Base-by-base conservation (phyloP, 2,888 invertebrate genomes). In the Ellobium chinense region DNA sequence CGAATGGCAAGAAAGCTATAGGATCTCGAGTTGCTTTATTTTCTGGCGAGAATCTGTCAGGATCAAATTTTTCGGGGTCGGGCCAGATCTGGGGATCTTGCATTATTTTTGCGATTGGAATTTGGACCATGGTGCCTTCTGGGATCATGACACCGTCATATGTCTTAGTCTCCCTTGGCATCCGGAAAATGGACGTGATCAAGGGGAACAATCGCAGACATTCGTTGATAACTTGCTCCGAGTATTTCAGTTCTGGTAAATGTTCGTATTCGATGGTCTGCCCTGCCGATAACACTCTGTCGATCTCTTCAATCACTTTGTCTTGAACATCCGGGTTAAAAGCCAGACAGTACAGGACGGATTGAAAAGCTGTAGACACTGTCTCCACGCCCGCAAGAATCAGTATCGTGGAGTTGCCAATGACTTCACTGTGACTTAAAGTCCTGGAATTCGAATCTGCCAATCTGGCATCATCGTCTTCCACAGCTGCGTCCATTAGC, bases 181-280 rank as follows among this genome's bases (percentile, higher is more conserved):
- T 24, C 1, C 76, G 76, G 2, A 66, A 7, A 12, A 76, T 66
- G 24, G 56, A 54, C 14, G 66, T 39, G 9, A 56, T 24, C n/a
- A 66, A 18, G 1, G 76, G 76, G 37, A 76, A 76, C 24, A 54
- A 27, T 34, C 76, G 31, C 24, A 76, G 36, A 24, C 34, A 66
- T 36, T 76, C 76, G 58, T 76, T 34, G n/a, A 76, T 76, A 18
- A 76, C 66, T 27, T 76, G 76, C 24, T 76, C 76, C 37, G 76
- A 56, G 29, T 76, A 76, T 37, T 76, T 76, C 21, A 76, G 56
- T 0, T 76, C 62, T 14, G 46, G 39, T 9, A 76, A 18, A 7
- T 66, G 66, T 1, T 76, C 76, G 21, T 76, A 76, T 0, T 65
- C 56, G 3, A 66, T 24, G 14, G 1, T n/a, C 37, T 54, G 36